Evolutionary conservation across 2,888 invertebrate genomes (phyloP).

Genomic region (Rhagonycha lutea): DNA sequence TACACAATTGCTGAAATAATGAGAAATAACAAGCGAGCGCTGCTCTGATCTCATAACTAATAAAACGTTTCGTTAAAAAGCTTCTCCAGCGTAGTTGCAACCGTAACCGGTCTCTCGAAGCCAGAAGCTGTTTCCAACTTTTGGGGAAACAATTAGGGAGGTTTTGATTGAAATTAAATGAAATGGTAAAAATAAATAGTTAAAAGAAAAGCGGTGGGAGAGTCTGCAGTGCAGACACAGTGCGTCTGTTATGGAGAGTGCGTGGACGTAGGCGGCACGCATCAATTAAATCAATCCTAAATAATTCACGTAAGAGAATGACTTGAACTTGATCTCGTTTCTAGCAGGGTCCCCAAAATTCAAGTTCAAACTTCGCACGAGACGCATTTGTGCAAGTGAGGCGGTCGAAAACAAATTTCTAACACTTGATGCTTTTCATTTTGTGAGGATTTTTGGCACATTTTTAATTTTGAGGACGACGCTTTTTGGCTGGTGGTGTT

Average conservation of each 20-base stretch:
- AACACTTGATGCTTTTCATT: slow-evolving; percentile 9
- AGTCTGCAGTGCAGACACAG: slow-evolving; percentile 31
- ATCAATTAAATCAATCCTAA: slow-evolving; percentile 22
- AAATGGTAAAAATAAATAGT: slow-evolving; percentile 12
- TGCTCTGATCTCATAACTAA: slow-evolving; percentile 3
- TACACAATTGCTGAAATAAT: slow-evolving; percentile 11
- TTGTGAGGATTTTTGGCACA: neutral
- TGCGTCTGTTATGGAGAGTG: slow-evolving; percentile 30
- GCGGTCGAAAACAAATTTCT: neutral
- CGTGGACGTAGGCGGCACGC: slow-evolving; percentile 26
- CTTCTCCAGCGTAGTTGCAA: neutral
- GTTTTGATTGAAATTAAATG: slow-evolving; percentile 9
- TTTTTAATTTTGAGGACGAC: neutral
- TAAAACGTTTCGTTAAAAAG: neutral
- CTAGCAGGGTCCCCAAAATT: slow-evolving; percentile 2
- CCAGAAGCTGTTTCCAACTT: neutral
- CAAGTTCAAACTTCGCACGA: neutral
- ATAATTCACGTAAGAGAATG: slow-evolving; percentile 6
- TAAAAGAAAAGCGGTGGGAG: slow-evolving; percentile 28
- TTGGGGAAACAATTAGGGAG: neutral
- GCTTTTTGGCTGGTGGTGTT: neutral
- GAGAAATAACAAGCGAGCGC: slow-evolving; percentile 13
- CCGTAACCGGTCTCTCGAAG: neutral
- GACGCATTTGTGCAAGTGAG: neutral
- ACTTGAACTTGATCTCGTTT: slow-evolving; percentile 11